Evolutionary conservation across 2,113 vertebrate genomes (phyloP).

Genomic region (Muscicapa adusta): DNA sequence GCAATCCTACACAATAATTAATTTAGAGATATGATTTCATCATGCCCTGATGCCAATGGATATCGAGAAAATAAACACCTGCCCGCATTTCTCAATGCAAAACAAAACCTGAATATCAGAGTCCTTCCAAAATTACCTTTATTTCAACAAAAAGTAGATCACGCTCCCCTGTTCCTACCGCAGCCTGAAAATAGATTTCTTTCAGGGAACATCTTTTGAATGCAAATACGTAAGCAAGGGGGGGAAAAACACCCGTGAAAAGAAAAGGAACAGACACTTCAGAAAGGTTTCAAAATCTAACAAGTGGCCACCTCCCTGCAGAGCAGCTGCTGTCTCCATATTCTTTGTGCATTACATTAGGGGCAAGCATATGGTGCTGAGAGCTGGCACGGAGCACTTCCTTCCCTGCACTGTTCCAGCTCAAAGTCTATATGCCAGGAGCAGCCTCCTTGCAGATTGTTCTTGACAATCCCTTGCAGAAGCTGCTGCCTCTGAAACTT

Average conservation of each 20-base stretch:
- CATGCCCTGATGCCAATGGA: neutral
- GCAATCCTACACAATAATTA: neutral
- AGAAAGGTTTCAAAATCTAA: neutral
- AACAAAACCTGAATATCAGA: neutral
- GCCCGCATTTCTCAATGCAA: neutral
- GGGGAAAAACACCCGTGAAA: neutral
- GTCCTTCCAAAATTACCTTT: neutral
- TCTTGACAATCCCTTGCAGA: conserved; percentile 55
- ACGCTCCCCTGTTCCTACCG: neutral
- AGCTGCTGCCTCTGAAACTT: conserved; percentile 37
- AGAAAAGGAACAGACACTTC: conserved; percentile 27
- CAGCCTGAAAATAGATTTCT: neutral
- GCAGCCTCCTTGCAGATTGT: conserved; percentile 26
- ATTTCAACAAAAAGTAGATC: neutral
- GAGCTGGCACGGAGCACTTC: conserved; percentile 79
- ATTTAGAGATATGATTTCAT: neutral
- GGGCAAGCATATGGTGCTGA: conserved; percentile 67
- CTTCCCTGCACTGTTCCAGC: conserved; percentile 50
- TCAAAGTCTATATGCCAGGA: conserved; percentile 15
- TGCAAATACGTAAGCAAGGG: conserved; percentile 25
- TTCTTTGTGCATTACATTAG: conserved; percentile 59
- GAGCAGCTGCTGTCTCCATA: conserved; percentile 77
- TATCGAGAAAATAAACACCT: neutral
- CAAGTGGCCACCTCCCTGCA: conserved; percentile 48
- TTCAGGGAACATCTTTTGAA: conserved; percentile 10